Evolutionary conservation across 2,888 invertebrate genomes (phyloP).

Genomic region (Dendrolimus pini): DNA sequence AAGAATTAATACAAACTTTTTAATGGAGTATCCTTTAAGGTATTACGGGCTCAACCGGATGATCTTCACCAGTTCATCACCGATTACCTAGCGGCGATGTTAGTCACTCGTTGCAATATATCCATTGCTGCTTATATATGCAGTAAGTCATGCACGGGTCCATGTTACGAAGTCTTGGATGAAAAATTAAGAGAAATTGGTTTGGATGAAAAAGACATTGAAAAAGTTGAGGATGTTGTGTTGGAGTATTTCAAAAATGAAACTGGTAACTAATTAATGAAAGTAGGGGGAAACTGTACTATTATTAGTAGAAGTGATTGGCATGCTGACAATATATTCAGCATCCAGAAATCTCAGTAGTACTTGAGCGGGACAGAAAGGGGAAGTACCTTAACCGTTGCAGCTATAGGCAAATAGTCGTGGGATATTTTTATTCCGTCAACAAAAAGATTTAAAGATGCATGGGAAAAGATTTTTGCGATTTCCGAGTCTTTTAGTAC

Average conservation of each 20-base stretch:
- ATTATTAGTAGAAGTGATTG: neutral
- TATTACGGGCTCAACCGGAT: slow-evolving; percentile 80
- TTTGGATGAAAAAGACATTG: slow-evolving; percentile 27
- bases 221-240: slow-evolving; percentile 28
- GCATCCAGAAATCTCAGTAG: no score
- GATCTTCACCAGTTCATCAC: slow-evolving; percentile 81
- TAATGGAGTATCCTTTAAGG: slow-evolving; percentile 42
- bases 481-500: no score
- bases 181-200: slow-evolving; percentile 35
- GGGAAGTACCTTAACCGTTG: no score
- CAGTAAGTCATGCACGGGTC: slow-evolving; percentile 24
- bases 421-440: no score
- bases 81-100: slow-evolving; percentile 80
- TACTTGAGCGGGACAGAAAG: no score
- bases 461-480: no score
- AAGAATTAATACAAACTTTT: no score
- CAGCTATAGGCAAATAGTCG: no score
- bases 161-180: slow-evolving; percentile 34
- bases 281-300: neutral
- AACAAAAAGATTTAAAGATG: no score
- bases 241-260: slow-evolving; percentile 27
- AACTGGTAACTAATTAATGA: slow-evolving; percentile 22
- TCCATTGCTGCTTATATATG: slow-evolving; percentile 39
- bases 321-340: neutral
- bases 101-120: slow-evolving; percentile 79